Conservation (phyloP, 2,888 invertebrate species). For the Eupithecia subfuscata region DNA sequence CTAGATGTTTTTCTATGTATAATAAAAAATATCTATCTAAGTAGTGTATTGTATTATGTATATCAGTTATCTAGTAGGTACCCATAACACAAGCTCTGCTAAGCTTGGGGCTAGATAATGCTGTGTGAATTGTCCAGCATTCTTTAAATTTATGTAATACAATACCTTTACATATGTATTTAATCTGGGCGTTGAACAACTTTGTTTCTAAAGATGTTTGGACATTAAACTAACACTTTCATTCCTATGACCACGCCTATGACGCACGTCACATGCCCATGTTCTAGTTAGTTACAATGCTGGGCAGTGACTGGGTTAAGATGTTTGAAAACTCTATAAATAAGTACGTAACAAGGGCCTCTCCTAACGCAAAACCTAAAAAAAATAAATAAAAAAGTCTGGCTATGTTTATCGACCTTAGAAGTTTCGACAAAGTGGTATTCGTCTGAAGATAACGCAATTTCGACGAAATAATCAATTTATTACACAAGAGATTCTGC, state of each 20-base stretch:
- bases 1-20: too few species aligned
- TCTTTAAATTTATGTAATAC: background rate
- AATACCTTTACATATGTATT: background rate
- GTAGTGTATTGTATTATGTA: too few species aligned
- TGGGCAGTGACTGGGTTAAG: too few species aligned
- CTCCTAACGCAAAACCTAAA: background rate
- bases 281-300: too few species aligned
- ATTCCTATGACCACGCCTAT: too few species aligned
- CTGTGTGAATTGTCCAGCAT: too few species aligned
- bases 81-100: too few species aligned
- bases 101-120: too few species aligned
- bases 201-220: background rate
- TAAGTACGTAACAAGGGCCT: background rate
- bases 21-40: too few species aligned
- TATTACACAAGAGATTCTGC: slow-evolving; percentile 14
- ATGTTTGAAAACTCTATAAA: background rate
- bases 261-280: too few species aligned
- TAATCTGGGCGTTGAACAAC: background rate
- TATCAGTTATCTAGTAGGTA: too few species aligned
- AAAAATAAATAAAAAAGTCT: background rate
- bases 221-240: background rate
- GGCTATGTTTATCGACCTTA: slow-evolving; percentile 2
- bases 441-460: slow-evolving; percentile 13
- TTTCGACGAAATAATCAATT: slow-evolving; percentile 25
- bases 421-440: background rate